These are phyloP conservation scores for Lutjanus argentimaculatus DNA, from an alignment of 2,797 vertebrate species.

Conservation along the genomic window DNA sequence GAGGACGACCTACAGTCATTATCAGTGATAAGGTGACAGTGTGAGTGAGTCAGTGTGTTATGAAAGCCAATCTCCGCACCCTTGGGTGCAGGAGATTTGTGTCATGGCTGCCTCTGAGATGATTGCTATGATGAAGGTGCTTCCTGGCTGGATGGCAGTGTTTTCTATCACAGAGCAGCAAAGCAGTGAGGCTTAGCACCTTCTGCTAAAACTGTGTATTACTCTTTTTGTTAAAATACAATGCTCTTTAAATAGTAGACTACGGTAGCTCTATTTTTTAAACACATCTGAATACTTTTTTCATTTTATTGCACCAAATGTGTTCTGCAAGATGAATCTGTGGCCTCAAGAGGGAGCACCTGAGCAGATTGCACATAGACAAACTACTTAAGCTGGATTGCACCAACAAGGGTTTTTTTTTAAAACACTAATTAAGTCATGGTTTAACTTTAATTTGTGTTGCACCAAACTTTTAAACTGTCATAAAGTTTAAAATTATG, in stretches of 20 bases:
- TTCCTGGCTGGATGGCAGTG: conserved; percentile 53
- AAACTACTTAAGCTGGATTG: too few relatives aligned
- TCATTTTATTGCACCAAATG: conserved; percentile 13
- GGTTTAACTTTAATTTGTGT: too few relatives aligned
- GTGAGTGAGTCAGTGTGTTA: conserved; percentile 63
- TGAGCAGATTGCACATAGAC: conserved; percentile 1
- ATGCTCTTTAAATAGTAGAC: background rate
- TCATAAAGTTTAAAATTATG: too few relatives aligned
- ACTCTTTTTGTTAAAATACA: background rate
- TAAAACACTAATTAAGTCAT: too few relatives aligned
- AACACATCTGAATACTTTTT: background rate
- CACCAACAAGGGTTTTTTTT: too few relatives aligned
- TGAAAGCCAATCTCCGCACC: conserved; percentile 65
- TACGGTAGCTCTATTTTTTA: background rate
- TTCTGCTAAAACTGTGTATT: background rate
- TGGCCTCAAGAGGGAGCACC: conserved; percentile 55
- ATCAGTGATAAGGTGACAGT: conserved; percentile 69
- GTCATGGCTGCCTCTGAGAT: conserved; percentile 58
- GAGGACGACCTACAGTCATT: conserved; percentile 64
- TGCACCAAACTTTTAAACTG: too few relatives aligned
- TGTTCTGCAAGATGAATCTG: background rate
- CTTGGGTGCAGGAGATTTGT: conserved; percentile 66
- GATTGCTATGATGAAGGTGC: conserved; percentile 59
- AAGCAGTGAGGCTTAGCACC: conserved; percentile 11
- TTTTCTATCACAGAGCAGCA: conserved; percentile 44